Percentiles rank a stretch among this genome's conserved stretches.
Evolutionary conservation across 2,113 vertebrate genomes (phyloP).

Genomic region (Cyprichromis sp.): DNA sequence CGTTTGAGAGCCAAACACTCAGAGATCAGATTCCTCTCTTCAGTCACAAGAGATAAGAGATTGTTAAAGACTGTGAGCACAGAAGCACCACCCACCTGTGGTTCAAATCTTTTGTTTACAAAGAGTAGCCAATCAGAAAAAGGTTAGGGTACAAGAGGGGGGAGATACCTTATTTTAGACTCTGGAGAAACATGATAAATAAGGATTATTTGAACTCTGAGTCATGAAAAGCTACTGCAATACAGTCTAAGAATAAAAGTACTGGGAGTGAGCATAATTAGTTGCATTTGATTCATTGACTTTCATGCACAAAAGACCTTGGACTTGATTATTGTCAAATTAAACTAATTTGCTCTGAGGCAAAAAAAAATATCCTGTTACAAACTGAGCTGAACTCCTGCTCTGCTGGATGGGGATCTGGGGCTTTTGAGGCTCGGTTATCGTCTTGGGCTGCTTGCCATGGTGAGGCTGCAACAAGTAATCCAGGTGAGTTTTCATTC

Average conservation of each 20-base stretch:
- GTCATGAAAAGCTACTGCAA: not conserved
- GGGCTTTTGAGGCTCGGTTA: not conserved
- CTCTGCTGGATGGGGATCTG: not conserved
- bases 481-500: not conserved
- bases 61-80: not conserved
- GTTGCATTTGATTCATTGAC: not conserved
- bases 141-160: not conserved
- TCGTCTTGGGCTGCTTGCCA: not conserved
- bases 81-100: not conserved
- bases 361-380: not conserved
- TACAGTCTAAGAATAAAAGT: not conserved
- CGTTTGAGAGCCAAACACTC: not conserved
- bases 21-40: not conserved
- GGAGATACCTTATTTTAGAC: not conserved
- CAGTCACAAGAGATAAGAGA: not conserved
- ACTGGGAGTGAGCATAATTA: not conserved
- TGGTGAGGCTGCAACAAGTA: not conserved
- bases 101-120: not conserved
- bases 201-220: not conserved
- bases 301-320: not conserved
- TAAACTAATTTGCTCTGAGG: not conserved
- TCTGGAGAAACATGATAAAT: not conserved
- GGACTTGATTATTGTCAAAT: not conserved
- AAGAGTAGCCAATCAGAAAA: not conserved
- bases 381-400: not conserved